phyloP scores from a whole-genome alignment of 2,797 vertebrate species.

The Nasua narica region DNA sequence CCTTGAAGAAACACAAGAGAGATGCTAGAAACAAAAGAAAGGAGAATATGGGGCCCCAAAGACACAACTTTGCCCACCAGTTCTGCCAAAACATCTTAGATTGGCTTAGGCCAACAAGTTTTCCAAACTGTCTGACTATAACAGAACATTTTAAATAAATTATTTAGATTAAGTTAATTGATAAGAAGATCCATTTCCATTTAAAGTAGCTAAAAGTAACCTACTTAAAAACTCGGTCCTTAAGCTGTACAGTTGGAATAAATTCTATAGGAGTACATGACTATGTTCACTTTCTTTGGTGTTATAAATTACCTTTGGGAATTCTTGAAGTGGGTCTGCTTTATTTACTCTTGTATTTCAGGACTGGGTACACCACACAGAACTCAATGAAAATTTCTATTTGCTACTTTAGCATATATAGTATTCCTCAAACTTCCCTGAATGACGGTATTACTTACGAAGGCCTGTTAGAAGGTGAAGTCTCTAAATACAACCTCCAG shows the following conservation, averaged over 20 bases:
- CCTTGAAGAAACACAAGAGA: background rate
- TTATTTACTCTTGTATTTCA: background rate
- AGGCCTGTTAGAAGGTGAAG: background rate
- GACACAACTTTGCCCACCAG: background rate
- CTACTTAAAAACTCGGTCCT: background rate
- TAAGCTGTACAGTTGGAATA: background rate
- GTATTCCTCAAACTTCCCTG: background rate
- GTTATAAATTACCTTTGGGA: background rate
- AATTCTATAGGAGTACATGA: background rate
- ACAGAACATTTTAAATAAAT: background rate
- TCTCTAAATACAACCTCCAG: background rate
- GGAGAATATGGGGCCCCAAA: background rate
- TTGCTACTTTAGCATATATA: background rate
- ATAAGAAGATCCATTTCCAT: background rate
- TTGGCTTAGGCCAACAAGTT: background rate
- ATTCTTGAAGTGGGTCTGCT: background rate
- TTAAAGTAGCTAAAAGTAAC: background rate
- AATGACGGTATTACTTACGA: background rate
- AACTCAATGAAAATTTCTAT: background rate
- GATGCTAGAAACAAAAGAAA: background rate
- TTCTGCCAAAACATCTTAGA: background rate
- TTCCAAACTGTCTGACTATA: background rate
- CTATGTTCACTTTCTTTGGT: background rate
- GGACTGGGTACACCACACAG: background rate
- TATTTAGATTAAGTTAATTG: background rate